Conservation (phyloP, 2,113 vertebrate species). For the Chroicocephalus ridibundus region DNA sequence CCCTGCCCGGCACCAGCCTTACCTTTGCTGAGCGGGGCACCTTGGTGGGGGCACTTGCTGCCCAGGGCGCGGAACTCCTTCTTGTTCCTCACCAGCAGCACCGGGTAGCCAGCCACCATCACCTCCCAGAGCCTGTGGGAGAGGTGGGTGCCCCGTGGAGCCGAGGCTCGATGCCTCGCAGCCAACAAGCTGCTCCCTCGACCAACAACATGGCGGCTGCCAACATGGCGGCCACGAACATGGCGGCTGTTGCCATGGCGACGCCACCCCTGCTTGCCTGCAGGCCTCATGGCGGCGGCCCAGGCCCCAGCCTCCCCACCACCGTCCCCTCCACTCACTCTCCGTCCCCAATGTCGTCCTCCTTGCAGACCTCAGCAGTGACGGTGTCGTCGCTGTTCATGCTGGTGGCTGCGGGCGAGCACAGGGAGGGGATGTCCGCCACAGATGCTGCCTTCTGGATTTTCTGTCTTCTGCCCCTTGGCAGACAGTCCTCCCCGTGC, state of each 20-base stretch:
- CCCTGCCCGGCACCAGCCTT: neutral
- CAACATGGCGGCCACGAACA: neutral
- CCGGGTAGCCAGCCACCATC: conserved; percentile 68
- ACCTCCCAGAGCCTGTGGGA: conserved; percentile 82
- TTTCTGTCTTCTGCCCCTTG: accelerated
- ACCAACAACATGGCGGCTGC: neutral
- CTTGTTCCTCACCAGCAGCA: conserved; percentile 78
- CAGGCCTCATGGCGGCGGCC: neutral
- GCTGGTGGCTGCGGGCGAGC: accelerated
- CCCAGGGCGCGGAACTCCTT: conserved; percentile 82
- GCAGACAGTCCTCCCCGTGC: accelerated
- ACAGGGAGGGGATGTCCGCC: neutral
- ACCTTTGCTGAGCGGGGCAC: conserved; percentile 84
- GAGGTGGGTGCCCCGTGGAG: neutral
- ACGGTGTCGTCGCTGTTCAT: neutral
- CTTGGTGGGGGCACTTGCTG: conserved; percentile 82
- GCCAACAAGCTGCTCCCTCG: neutral
- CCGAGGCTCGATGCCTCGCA: accelerated
- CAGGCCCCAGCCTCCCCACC: accelerated
- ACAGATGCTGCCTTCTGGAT: neutral
- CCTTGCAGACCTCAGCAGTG: conserved; percentile 78
- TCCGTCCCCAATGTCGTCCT: conserved; percentile 81
- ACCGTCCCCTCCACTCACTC: conserved; percentile 71
- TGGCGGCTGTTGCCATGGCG: neutral
- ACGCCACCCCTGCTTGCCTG: neutral